Conservation (phyloP, 2,888 invertebrate species). For the Drosophila subquinaria region DNA sequence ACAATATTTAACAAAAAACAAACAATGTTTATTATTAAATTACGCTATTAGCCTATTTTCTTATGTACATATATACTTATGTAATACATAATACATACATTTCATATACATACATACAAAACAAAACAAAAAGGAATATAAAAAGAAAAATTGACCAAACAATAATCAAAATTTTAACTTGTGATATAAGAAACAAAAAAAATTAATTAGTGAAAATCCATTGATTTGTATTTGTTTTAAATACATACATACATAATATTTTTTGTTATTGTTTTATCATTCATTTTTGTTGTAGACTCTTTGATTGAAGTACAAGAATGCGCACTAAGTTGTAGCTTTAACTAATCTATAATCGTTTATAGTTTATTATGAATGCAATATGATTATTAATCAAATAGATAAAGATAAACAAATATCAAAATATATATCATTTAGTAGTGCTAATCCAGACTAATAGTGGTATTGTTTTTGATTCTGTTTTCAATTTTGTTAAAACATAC, state of each 20-base stretch:
- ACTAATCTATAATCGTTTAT: constrained; percentile 62
- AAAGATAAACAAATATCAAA: constrained; percentile 30
- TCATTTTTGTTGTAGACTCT: constrained; percentile 55
- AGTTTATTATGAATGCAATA: constrained; percentile 58
- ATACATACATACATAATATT: constrained; percentile 17
- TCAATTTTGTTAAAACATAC: constrained; percentile 53
- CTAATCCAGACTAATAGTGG: constrained; percentile 53
- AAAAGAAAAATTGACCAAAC: constrained; percentile 79
- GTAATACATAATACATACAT: constrained; percentile 47
- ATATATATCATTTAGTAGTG: constrained; percentile 41
- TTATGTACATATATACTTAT: constrained; percentile 66
- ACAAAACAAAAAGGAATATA: constrained; percentile 35
- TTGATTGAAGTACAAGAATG: constrained; percentile 74
- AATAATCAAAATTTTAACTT: constrained; percentile 84
- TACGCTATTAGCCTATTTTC: constrained; percentile 72
- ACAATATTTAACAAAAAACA: constrained; percentile 33
- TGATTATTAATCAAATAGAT: constrained; percentile 51
- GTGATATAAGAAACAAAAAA: constrained; percentile 78
- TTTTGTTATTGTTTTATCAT: constrained; percentile 62
- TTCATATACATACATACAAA: constrained; percentile 42
- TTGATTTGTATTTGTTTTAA: constrained; percentile 57
- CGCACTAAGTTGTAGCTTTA: constrained; percentile 80
- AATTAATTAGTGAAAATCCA: constrained; percentile 60
- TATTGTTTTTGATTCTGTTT: constrained; percentile 58
- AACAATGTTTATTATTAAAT: constrained; percentile 51